Evolutionary conservation across 2,113 vertebrate genomes (phyloP), one percentile per base, ranked within the genome.

Genomic region (Beaufortia kweichowensis): DNA sequence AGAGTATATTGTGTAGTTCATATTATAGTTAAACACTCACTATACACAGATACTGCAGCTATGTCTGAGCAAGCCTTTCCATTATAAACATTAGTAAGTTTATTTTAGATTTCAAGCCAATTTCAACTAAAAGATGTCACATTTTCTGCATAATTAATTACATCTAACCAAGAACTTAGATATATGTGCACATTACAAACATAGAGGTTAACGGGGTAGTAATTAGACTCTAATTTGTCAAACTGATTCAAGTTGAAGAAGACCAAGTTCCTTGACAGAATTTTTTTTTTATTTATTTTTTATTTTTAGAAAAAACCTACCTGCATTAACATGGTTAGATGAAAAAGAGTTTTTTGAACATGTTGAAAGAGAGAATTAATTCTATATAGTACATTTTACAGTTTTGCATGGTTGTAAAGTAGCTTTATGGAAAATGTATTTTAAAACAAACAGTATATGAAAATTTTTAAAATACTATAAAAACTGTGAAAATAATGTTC

Each of bases 71-170:
- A n/a, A n/a, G 6, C 33, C 29, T 62, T 63, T 46, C 1, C 11
- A n/a, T 56, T 67, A 56, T 26, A 43, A 46, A 15, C 29, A 56
- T 65, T 28, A n/a, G 41, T 73, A 43, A 60, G 41, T 28, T 10
- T 35, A 53, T 28, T 79, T 46, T 19, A 72, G 5, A 56, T 43
- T 12, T 66, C 23, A 74, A 65, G 28, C 43, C 26, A 21, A n/a
- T 15, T 39, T 56, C n/a, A 29, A 19, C 7, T 17, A 14, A 39
- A n/a, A 28, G 3, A n/a, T 0, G 10, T 19, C n/a, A 28, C 53
- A 12, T 9, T 14, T 33, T 4, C 15, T 68, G 43, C 14, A 53
- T 73, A 41, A 21, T 41, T 64, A 17, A 35, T 2, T 0, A 1
- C 12, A 28, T 65, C 12, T 24, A 23, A 29, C 3, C 41, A 3